Conservation (phyloP, 1,140 invertebrate species). For the Acromyrmex echinatior region DNA sequence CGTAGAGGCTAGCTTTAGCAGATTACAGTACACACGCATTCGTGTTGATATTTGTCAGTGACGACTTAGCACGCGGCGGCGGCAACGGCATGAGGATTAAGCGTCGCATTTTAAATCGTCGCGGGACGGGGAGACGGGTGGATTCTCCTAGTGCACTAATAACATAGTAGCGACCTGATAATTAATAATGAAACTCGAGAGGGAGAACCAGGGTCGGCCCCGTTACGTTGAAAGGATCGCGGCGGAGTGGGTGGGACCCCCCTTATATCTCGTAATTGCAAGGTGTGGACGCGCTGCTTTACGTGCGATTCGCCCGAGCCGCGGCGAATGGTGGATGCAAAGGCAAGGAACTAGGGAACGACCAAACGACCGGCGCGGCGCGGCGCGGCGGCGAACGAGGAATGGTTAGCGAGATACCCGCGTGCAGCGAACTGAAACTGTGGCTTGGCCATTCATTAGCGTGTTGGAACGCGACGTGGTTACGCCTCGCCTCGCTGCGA, state of each 20-base stretch:
- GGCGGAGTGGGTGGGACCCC: constrained; percentile 76
- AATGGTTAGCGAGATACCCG: constrained; percentile 47
- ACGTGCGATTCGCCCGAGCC: constrained; percentile 71
- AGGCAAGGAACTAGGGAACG: constrained; percentile 39
- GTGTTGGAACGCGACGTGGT: constrained; percentile 10
- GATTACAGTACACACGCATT: constrained; percentile 43
- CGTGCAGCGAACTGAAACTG: constrained; percentile 21
- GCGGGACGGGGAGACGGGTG: constrained; percentile 76
- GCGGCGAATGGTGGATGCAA: constrained; percentile 59
- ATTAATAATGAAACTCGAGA: constrained; percentile 83
- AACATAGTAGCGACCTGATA: constrained; percentile 83
- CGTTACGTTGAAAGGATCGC: constrained; percentile 58
- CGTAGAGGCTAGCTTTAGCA: constrained; percentile 72
- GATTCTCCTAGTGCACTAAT: constrained; percentile 84
- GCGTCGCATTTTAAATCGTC: constrained; percentile 34
- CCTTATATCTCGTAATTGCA: constrained; percentile 74
- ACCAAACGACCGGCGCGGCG: not conserved
- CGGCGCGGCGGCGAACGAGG: constrained; percentile 17
- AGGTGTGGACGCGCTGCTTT: constrained; percentile 68
- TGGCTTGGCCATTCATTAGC: constrained; percentile 55
- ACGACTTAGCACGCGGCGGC: constrained; percentile 74
- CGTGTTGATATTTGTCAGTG: constrained; percentile 79
- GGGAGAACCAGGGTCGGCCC: constrained; percentile 49
- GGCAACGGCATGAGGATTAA: constrained; percentile 29
- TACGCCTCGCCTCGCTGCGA: constrained; percentile 38